Evolutionary conservation across 2,113 vertebrate genomes (phyloP).

Genomic region (Dromaius novaehollandiae): DNA sequence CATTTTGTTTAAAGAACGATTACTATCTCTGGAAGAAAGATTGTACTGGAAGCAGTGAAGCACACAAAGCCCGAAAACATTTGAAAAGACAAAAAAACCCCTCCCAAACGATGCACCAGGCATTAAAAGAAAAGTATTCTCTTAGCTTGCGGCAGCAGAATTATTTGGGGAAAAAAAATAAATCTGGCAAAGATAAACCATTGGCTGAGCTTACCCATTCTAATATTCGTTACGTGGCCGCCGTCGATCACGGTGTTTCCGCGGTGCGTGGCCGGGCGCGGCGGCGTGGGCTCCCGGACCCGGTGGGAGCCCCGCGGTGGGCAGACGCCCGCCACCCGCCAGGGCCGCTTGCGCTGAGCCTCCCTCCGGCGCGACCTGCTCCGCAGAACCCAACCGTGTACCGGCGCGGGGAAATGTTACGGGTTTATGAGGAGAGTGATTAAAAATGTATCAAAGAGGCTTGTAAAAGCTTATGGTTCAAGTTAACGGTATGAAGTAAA

Average conservation of each 20-base stretch:
- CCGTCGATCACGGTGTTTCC: constrained; percentile 47
- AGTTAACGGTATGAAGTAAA: constrained; percentile 86
- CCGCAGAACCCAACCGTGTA: constrained; percentile 40
- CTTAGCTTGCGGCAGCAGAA: constrained; percentile 53
- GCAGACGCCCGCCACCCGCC: too few species aligned
- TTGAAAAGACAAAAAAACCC: not conserved
- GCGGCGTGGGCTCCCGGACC: not conserved
- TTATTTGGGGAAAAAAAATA: constrained; percentile 33
- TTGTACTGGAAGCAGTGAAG: not conserved
- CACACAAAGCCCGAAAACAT: not conserved
- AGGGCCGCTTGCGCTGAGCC: accelerated
- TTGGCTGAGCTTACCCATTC: not conserved
- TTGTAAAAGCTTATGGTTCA: constrained; percentile 85
- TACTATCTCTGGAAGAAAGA: constrained; percentile 32
- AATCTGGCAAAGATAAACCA: constrained; percentile 33
- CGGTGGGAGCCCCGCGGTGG: accelerated
- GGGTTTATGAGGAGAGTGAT: constrained; percentile 82
- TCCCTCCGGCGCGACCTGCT: not conserved
- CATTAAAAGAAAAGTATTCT: not conserved
- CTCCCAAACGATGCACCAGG: not conserved
- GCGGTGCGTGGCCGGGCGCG: not conserved
- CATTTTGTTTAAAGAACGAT: constrained; percentile 45
- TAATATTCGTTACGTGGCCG: not conserved
- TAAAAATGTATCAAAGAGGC: constrained; percentile 86
- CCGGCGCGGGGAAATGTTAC: constrained; percentile 63